These are phyloP conservation scores for Oxyteleia sp. DNA, from an alignment of 2,888 invertebrate species.

Conservation along the genomic window DNA sequence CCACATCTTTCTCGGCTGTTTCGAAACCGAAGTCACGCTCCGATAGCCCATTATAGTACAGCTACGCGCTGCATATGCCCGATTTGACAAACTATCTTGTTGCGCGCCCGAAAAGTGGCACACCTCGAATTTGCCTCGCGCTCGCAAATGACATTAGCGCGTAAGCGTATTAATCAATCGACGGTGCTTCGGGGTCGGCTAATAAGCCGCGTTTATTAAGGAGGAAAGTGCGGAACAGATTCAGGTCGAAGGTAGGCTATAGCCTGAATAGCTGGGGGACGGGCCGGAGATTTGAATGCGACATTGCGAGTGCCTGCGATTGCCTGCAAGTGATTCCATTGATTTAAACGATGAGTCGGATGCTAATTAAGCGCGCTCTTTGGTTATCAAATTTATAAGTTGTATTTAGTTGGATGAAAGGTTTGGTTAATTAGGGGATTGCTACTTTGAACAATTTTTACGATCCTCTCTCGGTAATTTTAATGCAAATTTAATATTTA, in stretches of 20 bases:
- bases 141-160: slow-evolving; percentile 47
- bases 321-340: slow-evolving; percentile 22
- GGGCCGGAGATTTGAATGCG: slow-evolving; percentile 38
- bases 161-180: slow-evolving; percentile 54
- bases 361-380: slow-evolving; percentile 29
- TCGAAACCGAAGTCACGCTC: slow-evolving; percentile 73
- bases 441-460: too few species aligned
- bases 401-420: not conserved
- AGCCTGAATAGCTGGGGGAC: slow-evolving; percentile 28
- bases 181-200: slow-evolving; percentile 26
- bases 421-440: not conserved
- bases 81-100: slow-evolving; percentile 62
- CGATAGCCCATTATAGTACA: slow-evolving; percentile 67
- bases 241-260: slow-evolving; percentile 38
- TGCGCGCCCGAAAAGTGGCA: slow-evolving; percentile 60
- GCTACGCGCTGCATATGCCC: slow-evolving; percentile 43
- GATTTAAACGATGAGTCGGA: slow-evolving; percentile 11
- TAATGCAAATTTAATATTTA: too few species aligned
- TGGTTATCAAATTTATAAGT: slow-evolving; percentile 1
- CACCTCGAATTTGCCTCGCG: slow-evolving; percentile 37
- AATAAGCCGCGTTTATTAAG: slow-evolving; percentile 50
- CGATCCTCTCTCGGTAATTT: too few species aligned
- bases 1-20: slow-evolving; percentile 72
- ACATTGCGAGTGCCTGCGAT: slow-evolving; percentile 12
- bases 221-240: slow-evolving; percentile 39